Evolutionary conservation across 1,140 invertebrate genomes (phyloP), one percentile per base, ranked within the genome.

Genomic region (Belonocnema kinseyi): DNA sequence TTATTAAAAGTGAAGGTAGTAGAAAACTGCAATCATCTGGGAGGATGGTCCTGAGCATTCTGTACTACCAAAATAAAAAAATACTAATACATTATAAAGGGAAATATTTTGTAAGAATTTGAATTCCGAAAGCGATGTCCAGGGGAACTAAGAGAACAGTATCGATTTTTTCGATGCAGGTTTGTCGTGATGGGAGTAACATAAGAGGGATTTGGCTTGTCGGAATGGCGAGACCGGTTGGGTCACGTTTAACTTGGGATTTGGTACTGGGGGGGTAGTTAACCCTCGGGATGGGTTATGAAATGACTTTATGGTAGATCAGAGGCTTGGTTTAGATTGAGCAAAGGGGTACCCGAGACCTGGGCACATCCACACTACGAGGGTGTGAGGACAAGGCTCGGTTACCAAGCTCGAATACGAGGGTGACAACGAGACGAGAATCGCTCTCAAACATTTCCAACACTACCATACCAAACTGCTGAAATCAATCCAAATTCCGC

Each of bases 301-400:
- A 90, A 91, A 91, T 91, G 89, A 90, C 89, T 91, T 91, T 91
- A 91, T 90, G 90, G 88, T 84, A 90, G 90, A 91, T 90, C 89
- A 88, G 90, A 90, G 89, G 87, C 87, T 87, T 88, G 88, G 81
- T 86, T 88, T 88, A 87, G 88, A 91, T 91, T 90, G 86, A 88
- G 83, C 83, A 88, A 88, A 88, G 87, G 89, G 86, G 84, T 88
- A 85, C 81, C 74, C 75, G 72, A 61, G 76, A 84, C 71, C 74
- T 70, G 80, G 75, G 79, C 79, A 77, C 75, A 77, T 80, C 74
- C 66, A 72, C 66, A 61, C 56, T 81, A 70, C 54, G 53, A 77
- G 76, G 70, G 50, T 52, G 53, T 66, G 77, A 82, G 77, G 79
- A 79, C 81, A 80, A 74, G 80, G 77, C 72, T 79, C 78, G 81